phyloP scores from a whole-genome alignment of 2,888 invertebrate genomes.

The Apodemia zela region DNA sequence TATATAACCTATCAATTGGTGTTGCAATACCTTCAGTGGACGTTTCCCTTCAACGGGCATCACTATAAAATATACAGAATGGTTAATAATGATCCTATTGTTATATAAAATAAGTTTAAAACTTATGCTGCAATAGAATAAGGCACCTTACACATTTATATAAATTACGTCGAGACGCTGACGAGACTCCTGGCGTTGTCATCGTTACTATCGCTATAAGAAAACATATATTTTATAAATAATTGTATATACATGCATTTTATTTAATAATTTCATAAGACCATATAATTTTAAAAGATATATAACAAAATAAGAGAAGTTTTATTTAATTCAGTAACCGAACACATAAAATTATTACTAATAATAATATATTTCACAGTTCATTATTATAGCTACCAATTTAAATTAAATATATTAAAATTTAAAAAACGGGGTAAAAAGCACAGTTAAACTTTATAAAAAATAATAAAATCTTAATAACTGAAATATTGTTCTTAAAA shows the following conservation, averaged over 20 bases:
- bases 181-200: conserved; percentile 23
- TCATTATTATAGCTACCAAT: too few species aligned
- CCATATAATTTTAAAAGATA: conserved; percentile 3
- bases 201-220: conserved; percentile 25
- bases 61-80: conserved; percentile 34
- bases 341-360: too few species aligned
- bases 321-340: background rate
- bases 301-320: background rate
- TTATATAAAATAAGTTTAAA: conserved; percentile 27
- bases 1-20: conserved; percentile 48
- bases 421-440: too few species aligned
- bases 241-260: background rate
- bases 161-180: conserved; percentile 26
- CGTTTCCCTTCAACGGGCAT: conserved; percentile 67
- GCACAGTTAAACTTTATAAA: too few species aligned
- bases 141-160: conserved; percentile 30
- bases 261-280: background rate
- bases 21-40: conserved; percentile 76
- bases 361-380: too few species aligned
- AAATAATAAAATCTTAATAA: too few species aligned
- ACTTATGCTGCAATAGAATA: conserved; percentile 23
- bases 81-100: conserved; percentile 25
- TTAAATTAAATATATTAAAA: too few species aligned
- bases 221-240: conserved; percentile 19
- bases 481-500: background rate